Evolutionary conservation across 1,140 invertebrate genomes (phyloP), one percentile per base, ranked within the genome.

Genomic region (Eulimnadia texana): DNA sequence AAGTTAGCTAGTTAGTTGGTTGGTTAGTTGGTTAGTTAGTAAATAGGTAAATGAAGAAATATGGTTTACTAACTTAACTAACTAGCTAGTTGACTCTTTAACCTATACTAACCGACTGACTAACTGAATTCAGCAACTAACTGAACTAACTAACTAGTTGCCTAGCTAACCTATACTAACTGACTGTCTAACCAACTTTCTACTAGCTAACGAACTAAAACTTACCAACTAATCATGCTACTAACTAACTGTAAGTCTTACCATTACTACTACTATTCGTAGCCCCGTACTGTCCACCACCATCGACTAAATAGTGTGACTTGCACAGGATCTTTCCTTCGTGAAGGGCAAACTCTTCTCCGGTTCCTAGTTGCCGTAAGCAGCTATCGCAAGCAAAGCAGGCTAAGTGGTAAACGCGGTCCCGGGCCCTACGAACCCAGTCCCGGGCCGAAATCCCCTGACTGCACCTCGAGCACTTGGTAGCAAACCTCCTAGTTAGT

Each of bases 311-410:
- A 76, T 94, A 98, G 75, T 98, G 94, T 42, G 88, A 85, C 75
- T 97, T 97, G 77, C 94, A 98, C 28, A 98, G 80, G 50, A 98
- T 84, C 66, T 89, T 77, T 69, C 88, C 86, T 65, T 96, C 93
- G 69, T 93, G 84, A 23, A 99, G 78, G 1, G 93, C 93, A 76
- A 98, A 99, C 76, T 98, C 93, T 73, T 99, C 96, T 0, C 94
- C 94, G 0, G 94, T 98, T 47, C 88, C 93, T 28, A 99, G 77
- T 74, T 98, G 96, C 23, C 95, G 79, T 67, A 95, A 93, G 74
- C 96, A 99, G 47, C 89, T 87, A 72, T 98, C 92, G 72, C 96
- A 99, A 9, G 93, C 90, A 75, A 99, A 99, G 77, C 96, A 99
- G 1, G 96, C 95, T 70, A 99, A 77, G 74, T 99, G 96, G 74